Evolutionary conservation across 1,140 invertebrate genomes (phyloP).

Genomic region (Caenorhabditis brenneri): DNA sequence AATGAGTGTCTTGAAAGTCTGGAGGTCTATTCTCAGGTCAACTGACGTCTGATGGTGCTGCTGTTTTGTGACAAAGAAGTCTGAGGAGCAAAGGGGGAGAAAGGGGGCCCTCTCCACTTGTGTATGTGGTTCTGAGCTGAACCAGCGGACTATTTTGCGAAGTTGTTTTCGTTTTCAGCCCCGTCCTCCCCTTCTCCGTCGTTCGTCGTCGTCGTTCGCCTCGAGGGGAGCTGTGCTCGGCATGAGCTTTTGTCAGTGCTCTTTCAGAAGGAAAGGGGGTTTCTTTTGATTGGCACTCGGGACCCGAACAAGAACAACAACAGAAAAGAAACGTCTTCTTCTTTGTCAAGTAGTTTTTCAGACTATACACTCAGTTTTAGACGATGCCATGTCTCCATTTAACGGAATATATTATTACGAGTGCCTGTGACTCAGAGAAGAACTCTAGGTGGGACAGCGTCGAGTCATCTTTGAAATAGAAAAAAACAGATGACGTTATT

Average conservation of each 20-base stretch:
- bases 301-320: constrained; percentile 34
- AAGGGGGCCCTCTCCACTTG: not conserved
- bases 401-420: not conserved
- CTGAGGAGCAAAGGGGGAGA: not conserved
- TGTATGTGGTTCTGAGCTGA: constrained; percentile 19
- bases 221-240: constrained; percentile 33
- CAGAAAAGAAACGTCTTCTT: not conserved
- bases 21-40: constrained; percentile 41
- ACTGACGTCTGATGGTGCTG: constrained; percentile 38
- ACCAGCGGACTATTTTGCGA: constrained; percentile 39
- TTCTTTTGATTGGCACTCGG: constrained; percentile 38
- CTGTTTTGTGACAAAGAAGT: constrained; percentile 26
- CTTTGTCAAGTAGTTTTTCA: not conserved
- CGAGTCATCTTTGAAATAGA: not conserved
- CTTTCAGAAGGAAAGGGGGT: constrained; percentile 6
- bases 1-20: not conserved
- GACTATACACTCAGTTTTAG: not conserved
- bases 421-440: not conserved
- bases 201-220: constrained; percentile 26
- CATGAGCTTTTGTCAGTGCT: constrained; percentile 39
- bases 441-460: not conserved
- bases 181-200: not conserved
- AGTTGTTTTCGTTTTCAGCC: constrained; percentile 39
- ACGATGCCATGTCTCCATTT: not conserved
- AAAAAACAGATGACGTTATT: constrained; percentile 10